Evolutionary conservation across 2,888 invertebrate species (phyloP).

Genomic region (Macrosiphum euphorbiae): DNA sequence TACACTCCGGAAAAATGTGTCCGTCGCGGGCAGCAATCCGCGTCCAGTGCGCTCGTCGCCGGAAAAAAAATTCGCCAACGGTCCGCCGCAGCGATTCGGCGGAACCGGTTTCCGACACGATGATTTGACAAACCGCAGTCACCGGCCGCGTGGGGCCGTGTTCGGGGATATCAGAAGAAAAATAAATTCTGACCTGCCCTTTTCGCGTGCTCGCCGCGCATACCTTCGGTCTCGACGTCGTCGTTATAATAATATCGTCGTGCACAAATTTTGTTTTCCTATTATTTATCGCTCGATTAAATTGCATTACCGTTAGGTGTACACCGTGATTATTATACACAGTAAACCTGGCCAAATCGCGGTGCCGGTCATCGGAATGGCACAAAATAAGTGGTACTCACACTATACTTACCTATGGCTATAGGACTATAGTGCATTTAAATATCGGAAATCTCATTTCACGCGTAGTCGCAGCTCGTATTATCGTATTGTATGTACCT

Average conservation of each 20-base stretch:
- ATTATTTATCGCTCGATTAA: neutral
- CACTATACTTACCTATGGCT: too few species aligned
- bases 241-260: neutral
- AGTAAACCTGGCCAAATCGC: neutral
- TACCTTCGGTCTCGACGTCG: neutral
- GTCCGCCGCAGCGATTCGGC: constrained; percentile 23
- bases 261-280: neutral
- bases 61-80: constrained; percentile 32
- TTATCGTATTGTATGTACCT: too few species aligned
- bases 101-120: constrained; percentile 53
- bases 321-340: neutral
- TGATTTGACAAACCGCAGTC: constrained; percentile 42
- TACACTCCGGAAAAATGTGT: constrained; percentile 13
- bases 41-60: neutral
- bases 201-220: constrained; percentile 8
- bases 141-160: neutral
- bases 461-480: neutral
- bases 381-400: neutral
- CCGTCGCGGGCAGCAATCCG: neutral
- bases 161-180: constrained; percentile 37
- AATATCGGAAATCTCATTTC: neutral
- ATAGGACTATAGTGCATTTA: neutral
- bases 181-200: constrained; percentile 50
- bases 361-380: neutral
- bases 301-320: constrained; percentile 23